Base-by-base conservation (phyloP, 64 coral and sea anemone genomes). In the Orbicella faveolata region DNA sequence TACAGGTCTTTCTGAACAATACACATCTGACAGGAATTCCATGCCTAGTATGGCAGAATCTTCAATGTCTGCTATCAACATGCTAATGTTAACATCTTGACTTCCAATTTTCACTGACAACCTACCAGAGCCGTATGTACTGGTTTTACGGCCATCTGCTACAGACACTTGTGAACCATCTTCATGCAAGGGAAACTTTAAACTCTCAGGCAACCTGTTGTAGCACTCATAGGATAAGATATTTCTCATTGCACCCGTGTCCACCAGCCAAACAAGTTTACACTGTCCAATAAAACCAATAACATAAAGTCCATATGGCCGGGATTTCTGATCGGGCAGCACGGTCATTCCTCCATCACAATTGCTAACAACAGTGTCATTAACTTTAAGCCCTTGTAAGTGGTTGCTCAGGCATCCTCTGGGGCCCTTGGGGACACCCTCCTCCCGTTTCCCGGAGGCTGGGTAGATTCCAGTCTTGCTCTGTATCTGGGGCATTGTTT, bases 31-130 rank as follows among this genome's bases (percentile, higher is more conserved):
- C 23, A 73, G 26, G 68, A 73, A 73, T 26, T 73, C 68, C 68
- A 73, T 73, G 4, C 70, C 70, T 1, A 73, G 13, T 33, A 57
- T 69, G 6, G 70, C 70, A 13, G 26, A 26, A 80, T 90, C 77
- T 44, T 81, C 88, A 70, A 90, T 90, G 66, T 73, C 77, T 12
- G 77, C 77, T 30, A 90, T 61, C 36, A 90, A 14, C 30, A 90
- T 77, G 25, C 48, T 73, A 11, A 57, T 11, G 7, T 9, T 80
- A 55, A 81, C 66, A 34, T 90, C 78, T 57, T 90, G 88, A 19
- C 41, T 88, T 55, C 87, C 87, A 61, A 64, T 88, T 37, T 73
- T 52, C 73, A 88, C 73, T 35, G 54, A 4, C 13, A 61, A 33
- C 33, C 77, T 39, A 52, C 72, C 73, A 9, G n/a, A 61, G 21